Evolutionary conservation across 2,888 invertebrate genomes (phyloP).

Genomic region (Drosophila mayaguana): DNA sequence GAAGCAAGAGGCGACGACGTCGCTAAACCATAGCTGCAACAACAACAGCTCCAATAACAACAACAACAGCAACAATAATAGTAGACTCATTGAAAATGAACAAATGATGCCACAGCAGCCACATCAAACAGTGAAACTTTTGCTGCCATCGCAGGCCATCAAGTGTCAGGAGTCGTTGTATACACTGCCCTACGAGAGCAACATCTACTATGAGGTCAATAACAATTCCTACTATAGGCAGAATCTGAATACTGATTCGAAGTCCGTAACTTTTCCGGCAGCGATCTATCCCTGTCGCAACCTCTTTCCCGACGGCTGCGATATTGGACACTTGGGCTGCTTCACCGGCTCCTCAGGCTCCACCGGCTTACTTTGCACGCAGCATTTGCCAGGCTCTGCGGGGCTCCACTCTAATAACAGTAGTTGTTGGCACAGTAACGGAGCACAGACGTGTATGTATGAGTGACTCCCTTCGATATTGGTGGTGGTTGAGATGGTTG

Average conservation of each 20-base stretch:
- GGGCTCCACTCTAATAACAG: slow-evolving; percentile 13
- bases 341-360: slow-evolving; percentile 19
- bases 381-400: slow-evolving; percentile 17
- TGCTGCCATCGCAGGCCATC: slow-evolving; percentile 49
- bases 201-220: slow-evolving; percentile 73
- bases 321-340: slow-evolving; percentile 74
- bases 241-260: slow-evolving; percentile 59
- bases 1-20: slow-evolving; percentile 83
- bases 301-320: slow-evolving; percentile 82
- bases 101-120: slow-evolving; percentile 43
- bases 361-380: slow-evolving; percentile 20
- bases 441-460: slow-evolving; percentile 72
- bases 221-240: slow-evolving; percentile 75
- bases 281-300: slow-evolving; percentile 82
- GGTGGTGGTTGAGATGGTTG: slow-evolving; percentile 4
- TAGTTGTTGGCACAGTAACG: slow-evolving; percentile 59
- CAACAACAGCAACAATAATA: slow-evolving; percentile 34
- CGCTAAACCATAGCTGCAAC: slow-evolving; percentile 49
- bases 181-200: slow-evolving; percentile 41
- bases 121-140: slow-evolving; percentile 28
- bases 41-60: slow-evolving; percentile 44
- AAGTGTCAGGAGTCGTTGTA: slow-evolving; percentile 68
- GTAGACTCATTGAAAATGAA: slow-evolving; percentile 30
- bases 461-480: slow-evolving; percentile 1
- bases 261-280: slow-evolving; percentile 41